A percentile compares a stretch with the other conserved stretches of the same genome.
Evolutionary conservation across 1,140 invertebrate species (phyloP).

Genomic region (Ditylenchus dipsaci): DNA sequence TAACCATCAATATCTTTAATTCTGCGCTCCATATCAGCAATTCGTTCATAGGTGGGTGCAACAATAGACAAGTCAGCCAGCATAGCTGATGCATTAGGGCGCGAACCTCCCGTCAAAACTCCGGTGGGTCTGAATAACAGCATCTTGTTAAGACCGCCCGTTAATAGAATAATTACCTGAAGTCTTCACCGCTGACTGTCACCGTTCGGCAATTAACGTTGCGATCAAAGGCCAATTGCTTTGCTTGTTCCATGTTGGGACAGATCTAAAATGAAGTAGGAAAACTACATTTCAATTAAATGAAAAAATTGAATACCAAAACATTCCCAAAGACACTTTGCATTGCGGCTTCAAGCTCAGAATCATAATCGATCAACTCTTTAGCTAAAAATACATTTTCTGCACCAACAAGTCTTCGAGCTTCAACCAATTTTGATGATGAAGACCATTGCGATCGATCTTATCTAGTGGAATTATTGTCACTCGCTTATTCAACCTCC

Average conservation of each 20-base stretch:
- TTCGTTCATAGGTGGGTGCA: slow-evolving; percentile 9
- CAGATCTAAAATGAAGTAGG: slow-evolving; percentile 57
- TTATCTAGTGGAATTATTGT: slow-evolving; percentile 82
- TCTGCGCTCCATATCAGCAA: slow-evolving; percentile 11
- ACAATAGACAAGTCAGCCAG: slow-evolving; percentile 6
- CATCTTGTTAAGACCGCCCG: too few relatives aligned
- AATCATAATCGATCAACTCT: slow-evolving; percentile 74
- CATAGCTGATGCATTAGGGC: slow-evolving; percentile 13
- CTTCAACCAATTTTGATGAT: slow-evolving; percentile 9
- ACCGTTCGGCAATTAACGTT: slow-evolving; percentile 74
- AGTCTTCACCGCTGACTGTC: slow-evolving; percentile 84
- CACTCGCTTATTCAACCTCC: slow-evolving; percentile 18
- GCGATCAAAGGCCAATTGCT: slow-evolving; percentile 72
- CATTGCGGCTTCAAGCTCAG: slow-evolving; percentile 77
- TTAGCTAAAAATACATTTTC: slow-evolving; percentile 78
- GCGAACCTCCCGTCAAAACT: slow-evolving; percentile 74
- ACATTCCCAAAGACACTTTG: slow-evolving; percentile 67
- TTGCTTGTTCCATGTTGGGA: slow-evolving; percentile 73
- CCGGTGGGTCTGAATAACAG: slow-evolving; percentile 71
- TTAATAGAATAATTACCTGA: slow-evolving; percentile 48
- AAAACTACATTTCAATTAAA: not conserved
- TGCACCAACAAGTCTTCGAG: slow-evolving; percentile 30
- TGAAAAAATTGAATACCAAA: slow-evolving; percentile 6
- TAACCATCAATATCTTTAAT: slow-evolving; percentile 28
- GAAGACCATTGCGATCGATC: slow-evolving; percentile 62